phyloP scores from a whole-genome alignment of 2,113 vertebrate species.

The Pangasianodon hypophthalmus region DNA sequence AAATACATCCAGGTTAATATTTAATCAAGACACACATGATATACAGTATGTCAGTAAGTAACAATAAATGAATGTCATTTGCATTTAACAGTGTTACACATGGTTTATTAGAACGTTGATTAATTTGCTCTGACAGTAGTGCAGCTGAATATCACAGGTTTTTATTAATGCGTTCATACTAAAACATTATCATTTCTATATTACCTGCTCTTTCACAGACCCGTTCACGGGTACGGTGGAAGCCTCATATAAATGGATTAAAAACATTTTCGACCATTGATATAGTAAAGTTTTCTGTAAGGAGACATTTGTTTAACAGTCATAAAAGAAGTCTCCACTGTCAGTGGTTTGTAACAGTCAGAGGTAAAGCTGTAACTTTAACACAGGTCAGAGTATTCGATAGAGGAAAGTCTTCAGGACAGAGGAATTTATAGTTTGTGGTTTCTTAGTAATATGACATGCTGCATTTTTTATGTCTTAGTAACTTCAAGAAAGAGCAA shows the following conservation, averaged over 20 bases:
- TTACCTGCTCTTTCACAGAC: neutral
- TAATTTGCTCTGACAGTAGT: neutral
- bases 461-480: neutral
- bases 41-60: constrained; percentile 34
- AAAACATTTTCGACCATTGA: too few relatives aligned
- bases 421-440: neutral
- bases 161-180: neutral
- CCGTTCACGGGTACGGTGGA: too few relatives aligned
- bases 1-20: constrained; percentile 40
- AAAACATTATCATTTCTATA: neutral
- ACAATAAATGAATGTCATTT: constrained; percentile 55
- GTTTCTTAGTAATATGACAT: neutral
- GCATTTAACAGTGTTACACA: constrained; percentile 37
- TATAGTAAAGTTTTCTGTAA: too few relatives aligned
- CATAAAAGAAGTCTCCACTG: too few relatives aligned
- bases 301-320: too few relatives aligned
- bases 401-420: too few relatives aligned
- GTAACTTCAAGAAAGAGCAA: neutral
- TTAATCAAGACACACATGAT: constrained; percentile 29
- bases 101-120: neutral
- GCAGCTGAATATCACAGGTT: neutral
- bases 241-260: too few relatives aligned
- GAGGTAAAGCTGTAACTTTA: neutral
- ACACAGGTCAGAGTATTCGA: neutral
- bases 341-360: neutral